Base-by-base conservation (phyloP, 1,140 invertebrate species). In the Drosophila yakuba region DNA sequence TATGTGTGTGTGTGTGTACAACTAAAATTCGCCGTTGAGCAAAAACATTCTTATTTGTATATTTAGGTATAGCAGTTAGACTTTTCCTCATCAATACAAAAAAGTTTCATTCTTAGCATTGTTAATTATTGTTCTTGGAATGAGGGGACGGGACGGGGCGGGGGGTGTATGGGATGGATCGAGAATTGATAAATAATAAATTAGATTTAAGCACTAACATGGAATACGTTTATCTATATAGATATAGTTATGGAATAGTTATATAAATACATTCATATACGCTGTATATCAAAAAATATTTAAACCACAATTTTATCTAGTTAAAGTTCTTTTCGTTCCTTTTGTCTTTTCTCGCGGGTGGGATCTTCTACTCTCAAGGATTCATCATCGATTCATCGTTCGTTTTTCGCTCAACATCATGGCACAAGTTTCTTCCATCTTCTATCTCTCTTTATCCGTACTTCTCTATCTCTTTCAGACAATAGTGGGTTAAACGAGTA, bases 151-250 rank as follows among this genome's bases (percentile, higher is more conserved):
- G 44, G 20, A 2, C 20, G 20, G 20, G 20, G 17, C 17, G 20
- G 20, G 20, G 1, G 32, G 20, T 35, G 48, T 11, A 52, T 35
- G 60, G 48, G n/a, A 52, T 35, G 60, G 44, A 44, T 56, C 43
- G 59, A 41, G 17, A 51, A 23, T 56, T 32, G 68, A 50, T 47
- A 60, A 50, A 64, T 82, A 88, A 83, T 88, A 88, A 88, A 88
- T 88, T 88, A 89, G 71, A 78, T 83, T 83, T 89, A 88, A 88
- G 84, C 84, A 79, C 83, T 88, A 88, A 88, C 78, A 78, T 82
- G 81, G 82, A 86, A 84, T 77, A 68, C 54, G 36, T 50, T 44
- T 72, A 73, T 64, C 44, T 62, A 59, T 72, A 62, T 74, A 51
- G 39, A 59, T 72, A 62, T 74, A 51, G 39, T 64, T 64, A 64